Conservation (phyloP, 1,140 invertebrate species). For the Papilio dardanus region DNA sequence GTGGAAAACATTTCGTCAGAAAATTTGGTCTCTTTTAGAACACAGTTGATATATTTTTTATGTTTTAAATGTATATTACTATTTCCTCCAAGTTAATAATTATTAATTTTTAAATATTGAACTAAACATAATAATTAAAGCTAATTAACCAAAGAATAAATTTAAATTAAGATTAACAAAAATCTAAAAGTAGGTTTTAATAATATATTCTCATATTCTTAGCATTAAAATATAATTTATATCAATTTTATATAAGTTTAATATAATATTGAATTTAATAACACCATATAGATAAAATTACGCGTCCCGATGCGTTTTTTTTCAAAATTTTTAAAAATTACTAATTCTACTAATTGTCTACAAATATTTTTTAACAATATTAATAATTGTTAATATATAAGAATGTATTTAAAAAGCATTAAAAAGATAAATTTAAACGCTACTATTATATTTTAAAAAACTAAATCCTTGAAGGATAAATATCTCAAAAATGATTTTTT, state of each 20-base stretch:
- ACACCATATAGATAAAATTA: conserved; percentile 45
- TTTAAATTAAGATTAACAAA: not conserved
- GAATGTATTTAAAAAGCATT: not conserved
- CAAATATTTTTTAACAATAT: not conserved
- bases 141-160: conserved; percentile 53
- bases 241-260: not conserved
- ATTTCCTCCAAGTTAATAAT: not conserved
- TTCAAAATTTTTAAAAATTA: conserved; percentile 38
- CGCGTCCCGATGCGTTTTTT: conserved; percentile 61
- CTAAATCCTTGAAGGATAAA: conserved; percentile 30
- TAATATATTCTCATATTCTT: not conserved
- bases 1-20: conserved; percentile 37
- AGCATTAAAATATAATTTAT: not conserved
- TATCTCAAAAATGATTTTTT: not conserved
- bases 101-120: not conserved
- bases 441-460: not conserved
- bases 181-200: conserved; percentile 28
- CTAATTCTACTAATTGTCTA: conserved; percentile 48
- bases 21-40: conserved; percentile 57
- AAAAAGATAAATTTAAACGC: not conserved
- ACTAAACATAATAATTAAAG: conserved; percentile 50
- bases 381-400: not conserved
- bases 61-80: not conserved
- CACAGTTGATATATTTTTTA: conserved; percentile 44
- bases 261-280: not conserved